phyloP scores from a whole-genome alignment of 2,888 invertebrate genomes.

The Thelaira solivaga region DNA sequence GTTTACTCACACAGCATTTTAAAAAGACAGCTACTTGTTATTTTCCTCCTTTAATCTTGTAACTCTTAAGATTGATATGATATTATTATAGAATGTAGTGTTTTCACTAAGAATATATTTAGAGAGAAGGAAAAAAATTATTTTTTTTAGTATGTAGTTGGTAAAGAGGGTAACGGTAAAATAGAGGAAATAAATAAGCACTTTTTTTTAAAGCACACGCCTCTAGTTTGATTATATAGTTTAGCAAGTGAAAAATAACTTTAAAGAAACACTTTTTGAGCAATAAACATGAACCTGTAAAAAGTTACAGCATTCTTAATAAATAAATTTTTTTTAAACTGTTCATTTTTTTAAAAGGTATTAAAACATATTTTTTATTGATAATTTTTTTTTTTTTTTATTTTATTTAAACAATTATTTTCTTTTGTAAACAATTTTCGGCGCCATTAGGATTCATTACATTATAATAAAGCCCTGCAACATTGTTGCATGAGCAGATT shows the following conservation, averaged over 20 bases:
- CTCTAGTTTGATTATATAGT: too few species aligned
- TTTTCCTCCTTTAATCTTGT: constrained; percentile 8
- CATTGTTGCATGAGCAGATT: constrained; percentile 14
- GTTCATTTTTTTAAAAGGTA: too few species aligned
- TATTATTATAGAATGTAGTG: constrained; percentile 32
- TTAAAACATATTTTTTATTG: background rate
- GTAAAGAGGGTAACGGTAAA: background rate
- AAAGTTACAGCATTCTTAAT: too few species aligned
- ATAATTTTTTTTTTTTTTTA: background rate
- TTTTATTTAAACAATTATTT: background rate
- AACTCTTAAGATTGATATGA: constrained; percentile 40
- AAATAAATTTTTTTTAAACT: too few species aligned
- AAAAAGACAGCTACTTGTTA: constrained; percentile 14
- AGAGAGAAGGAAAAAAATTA: background rate
- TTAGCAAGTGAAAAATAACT: too few species aligned
- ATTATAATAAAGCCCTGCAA: constrained; percentile 31
- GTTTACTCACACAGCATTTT: background rate
- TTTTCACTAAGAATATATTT: constrained; percentile 11
- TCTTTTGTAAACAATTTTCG: constrained; percentile 6
- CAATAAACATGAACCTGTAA: too few species aligned
- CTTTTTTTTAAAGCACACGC: too few species aligned
- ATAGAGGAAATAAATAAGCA: background rate
- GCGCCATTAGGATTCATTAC: constrained; percentile 21
- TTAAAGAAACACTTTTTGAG: too few species aligned
- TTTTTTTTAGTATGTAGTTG: background rate